Percentiles rank a stretch among this genome's conserved stretches.
Evolutionary conservation across 2,888 invertebrate genomes (phyloP).

Genomic region (Balanococcus diminutus): DNA sequence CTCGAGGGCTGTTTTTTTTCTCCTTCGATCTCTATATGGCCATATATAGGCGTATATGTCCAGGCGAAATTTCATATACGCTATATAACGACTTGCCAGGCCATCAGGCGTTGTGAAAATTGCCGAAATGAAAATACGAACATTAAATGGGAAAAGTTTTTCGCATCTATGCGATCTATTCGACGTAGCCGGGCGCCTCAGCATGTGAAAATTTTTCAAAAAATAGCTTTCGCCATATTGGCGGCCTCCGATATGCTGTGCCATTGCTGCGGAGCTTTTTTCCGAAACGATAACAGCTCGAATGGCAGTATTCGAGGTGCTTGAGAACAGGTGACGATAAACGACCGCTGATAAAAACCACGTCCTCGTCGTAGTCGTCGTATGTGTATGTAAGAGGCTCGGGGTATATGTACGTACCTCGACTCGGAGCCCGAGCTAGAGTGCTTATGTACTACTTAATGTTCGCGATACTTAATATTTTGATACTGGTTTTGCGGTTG

Average conservation of each 20-base stretch:
- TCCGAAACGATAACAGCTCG: not conserved
- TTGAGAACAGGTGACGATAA: slow-evolving; percentile 51
- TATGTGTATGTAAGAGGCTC: too few relatives aligned
- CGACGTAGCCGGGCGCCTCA: not conserved
- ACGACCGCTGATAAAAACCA: slow-evolving; percentile 42
- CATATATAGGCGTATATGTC: not conserved
- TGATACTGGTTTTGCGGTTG: slow-evolving; percentile 49
- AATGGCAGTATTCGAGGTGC: slow-evolving; percentile 35
- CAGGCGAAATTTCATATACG: not conserved
- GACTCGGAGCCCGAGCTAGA: too few relatives aligned
- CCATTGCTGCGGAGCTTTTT: not conserved
- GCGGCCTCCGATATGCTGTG: not conserved
- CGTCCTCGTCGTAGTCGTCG: not conserved
- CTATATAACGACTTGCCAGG: not conserved
- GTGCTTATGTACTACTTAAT: slow-evolving; percentile 45
- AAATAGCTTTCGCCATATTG: not conserved
- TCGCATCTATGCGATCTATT: not conserved
- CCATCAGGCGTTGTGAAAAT: slow-evolving; percentile 23
- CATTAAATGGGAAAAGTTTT: slow-evolving; percentile 36
- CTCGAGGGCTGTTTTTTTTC: not conserved
- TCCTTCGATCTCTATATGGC: too few relatives aligned
- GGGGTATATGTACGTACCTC: not conserved
- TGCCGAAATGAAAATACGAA: slow-evolving; percentile 25
- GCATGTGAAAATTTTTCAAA: not conserved
- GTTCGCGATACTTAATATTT: slow-evolving; percentile 34